Evolutionary conservation across 2,113 vertebrate species (phyloP).

Genomic region (Clarias gariepinus): DNA sequence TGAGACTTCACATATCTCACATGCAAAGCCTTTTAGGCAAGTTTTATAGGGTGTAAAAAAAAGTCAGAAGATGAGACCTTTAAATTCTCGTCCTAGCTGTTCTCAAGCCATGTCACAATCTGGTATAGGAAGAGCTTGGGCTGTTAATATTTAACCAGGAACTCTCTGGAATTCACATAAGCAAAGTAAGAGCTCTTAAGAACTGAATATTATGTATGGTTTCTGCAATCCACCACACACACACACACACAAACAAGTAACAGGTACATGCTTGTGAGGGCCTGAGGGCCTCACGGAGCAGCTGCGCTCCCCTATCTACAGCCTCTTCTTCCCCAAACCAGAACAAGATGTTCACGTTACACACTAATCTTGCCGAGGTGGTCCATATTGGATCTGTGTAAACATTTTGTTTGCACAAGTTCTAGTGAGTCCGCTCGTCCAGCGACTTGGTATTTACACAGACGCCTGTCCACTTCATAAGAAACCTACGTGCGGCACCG

Average conservation of each 20-base stretch:
- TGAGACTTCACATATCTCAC: constrained; percentile 28
- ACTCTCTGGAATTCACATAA: not conserved
- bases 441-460: not conserved
- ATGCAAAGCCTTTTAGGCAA: constrained; percentile 21
- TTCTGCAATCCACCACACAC: not conserved
- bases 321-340: constrained; percentile 7
- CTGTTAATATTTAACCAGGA: constrained; percentile 4
- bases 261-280: constrained; percentile 33
- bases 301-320: not conserved
- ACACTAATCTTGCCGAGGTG: not conserved
- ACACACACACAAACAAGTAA: constrained; percentile 28
- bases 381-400: constrained; percentile 11
- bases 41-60: constrained; percentile 42
- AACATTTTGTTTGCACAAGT: constrained; percentile 26
- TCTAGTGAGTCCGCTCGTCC: constrained; percentile 4
- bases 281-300: constrained; percentile 43
- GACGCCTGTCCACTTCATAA: constrained; percentile 21
- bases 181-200: constrained; percentile 6
- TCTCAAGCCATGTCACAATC: constrained; percentile 28
- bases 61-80: not conserved
- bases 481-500: not conserved
- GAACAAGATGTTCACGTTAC: constrained; percentile 1
- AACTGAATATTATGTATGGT: not conserved
- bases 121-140: constrained; percentile 19
- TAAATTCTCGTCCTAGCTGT: not conserved